Conservation (phyloP, 2,113 vertebrate genomes). For the Pollimyrus isidori region DNA sequence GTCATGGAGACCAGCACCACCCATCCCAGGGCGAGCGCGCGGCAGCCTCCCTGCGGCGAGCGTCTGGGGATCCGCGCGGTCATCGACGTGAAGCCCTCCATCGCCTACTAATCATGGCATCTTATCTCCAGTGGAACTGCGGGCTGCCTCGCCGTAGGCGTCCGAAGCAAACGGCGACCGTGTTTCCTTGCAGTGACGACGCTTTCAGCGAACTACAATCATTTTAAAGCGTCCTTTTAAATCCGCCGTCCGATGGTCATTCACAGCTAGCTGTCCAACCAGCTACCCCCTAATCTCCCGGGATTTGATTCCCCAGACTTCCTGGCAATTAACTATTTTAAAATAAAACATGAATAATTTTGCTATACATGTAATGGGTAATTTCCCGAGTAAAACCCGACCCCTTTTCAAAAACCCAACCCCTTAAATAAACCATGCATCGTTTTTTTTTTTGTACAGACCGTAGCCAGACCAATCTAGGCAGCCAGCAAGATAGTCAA, state of each 20-base stretch:
- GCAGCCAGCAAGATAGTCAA: background rate
- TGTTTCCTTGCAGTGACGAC: background rate
- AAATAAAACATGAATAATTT: background rate
- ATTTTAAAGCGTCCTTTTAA: background rate
- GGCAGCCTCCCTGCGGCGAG: slow-evolving; percentile 21
- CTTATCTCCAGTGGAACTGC: slow-evolving; percentile 39
- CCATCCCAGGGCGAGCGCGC: slow-evolving; percentile 41
- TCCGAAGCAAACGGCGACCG: background rate
- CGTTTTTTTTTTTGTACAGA: background rate
- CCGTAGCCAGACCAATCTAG: background rate
- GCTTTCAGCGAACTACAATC: background rate
- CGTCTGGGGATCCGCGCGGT: slow-evolving; percentile 38
- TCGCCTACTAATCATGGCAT: slow-evolving; percentile 55
- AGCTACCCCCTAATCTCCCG: background rate
- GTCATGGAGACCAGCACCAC: slow-evolving; percentile 48
- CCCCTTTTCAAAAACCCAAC: background rate
- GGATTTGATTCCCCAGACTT: background rate
- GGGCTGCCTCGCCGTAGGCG: slow-evolving; percentile 27
- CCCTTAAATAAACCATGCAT: slow-evolving; percentile 11
- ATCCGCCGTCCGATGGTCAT: background rate
- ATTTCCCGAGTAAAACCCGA: background rate
- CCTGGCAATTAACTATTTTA: background rate
- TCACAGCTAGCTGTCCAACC: background rate
- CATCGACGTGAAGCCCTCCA: slow-evolving; percentile 48
- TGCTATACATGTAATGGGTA: background rate